Percentiles rank a stretch among this genome's conserved stretches.
Conservation (phyloP, 2,888 invertebrate species). For the Zygogramma bicolorata region DNA sequence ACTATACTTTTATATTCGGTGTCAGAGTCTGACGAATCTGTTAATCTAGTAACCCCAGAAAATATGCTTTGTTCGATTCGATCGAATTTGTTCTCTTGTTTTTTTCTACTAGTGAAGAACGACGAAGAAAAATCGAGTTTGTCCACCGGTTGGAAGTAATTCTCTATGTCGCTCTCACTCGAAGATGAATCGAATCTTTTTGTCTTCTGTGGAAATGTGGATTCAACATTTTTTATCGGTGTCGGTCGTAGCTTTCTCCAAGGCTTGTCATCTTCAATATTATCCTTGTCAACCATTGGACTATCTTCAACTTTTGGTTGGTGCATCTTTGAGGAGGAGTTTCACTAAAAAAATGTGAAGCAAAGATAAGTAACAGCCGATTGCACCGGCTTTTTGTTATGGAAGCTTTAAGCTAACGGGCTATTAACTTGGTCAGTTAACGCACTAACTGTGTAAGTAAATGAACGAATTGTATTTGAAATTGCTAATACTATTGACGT, state of each 20-base stretch:
- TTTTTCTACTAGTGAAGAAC: slow-evolving; percentile 65
- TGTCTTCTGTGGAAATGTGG: slow-evolving; percentile 3
- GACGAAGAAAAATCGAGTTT: slow-evolving; percentile 71
- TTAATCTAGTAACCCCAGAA: slow-evolving; percentile 54
- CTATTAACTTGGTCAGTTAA: no score
- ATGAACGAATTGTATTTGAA: no score
- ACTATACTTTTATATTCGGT: slow-evolving; percentile 33
- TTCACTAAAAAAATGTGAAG: no score
- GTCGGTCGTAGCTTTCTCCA: slow-evolving; percentile 31
- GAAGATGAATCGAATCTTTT: slow-evolving; percentile 55
- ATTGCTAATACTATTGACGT: no score
- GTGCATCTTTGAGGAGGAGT: slow-evolving; percentile 18
- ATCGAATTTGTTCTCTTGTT: slow-evolving; percentile 51
- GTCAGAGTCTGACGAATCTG: slow-evolving; percentile 59
- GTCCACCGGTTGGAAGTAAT: slow-evolving; percentile 69
- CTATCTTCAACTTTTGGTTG: slow-evolving; percentile 28
- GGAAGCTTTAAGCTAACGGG: no score
- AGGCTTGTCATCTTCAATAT: slow-evolving; percentile 45
- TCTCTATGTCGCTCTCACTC: slow-evolving; percentile 69
- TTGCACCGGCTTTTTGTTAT: no score
- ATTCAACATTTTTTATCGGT: not conserved
- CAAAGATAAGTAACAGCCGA: no score
- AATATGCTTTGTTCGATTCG: slow-evolving; percentile 62
- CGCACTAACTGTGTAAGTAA: no score
- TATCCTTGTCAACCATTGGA: slow-evolving; percentile 39